Base-by-base conservation (phyloP, 2,888 invertebrate species). In the Smittia sp. region DNA sequence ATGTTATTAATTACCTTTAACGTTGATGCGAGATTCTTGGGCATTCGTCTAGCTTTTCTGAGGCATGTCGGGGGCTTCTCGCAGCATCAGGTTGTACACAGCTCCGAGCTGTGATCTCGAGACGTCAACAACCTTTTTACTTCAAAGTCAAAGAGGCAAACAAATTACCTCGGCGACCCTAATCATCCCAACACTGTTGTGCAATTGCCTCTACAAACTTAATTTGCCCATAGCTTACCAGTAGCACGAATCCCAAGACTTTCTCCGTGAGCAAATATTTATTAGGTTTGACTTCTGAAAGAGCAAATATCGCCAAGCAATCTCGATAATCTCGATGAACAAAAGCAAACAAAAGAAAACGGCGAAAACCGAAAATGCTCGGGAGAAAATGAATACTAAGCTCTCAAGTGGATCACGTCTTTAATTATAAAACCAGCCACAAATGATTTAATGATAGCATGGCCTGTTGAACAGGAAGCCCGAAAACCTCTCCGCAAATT, bases 391-490 rank as follows among this genome's bases (percentile, higher is more conserved):
- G 32, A n/a, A n/a, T n/a, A n/a, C 39, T 39, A 39, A 13, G 7
- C 7, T 7, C 13, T 39, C 13, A 9, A 39, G 13, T 39, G 13
- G 39, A 46, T 46, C 46, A 46, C 46, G 46, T 46, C 46, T 46
- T 46, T 46, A 46, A 46, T 46, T 46, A 15, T 32, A 32, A 32
- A 32, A 46, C 7, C 39, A 7, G 39, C 39, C 4, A 15, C 46
- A 46, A 46, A 46, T 46, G 46, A 46, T 46, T 46, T 46, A 46
- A 46, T 46, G 46, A 46, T 46, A 46, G 46, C 46, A 46, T 3
- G 32, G 32, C 32, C 6, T 11, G 15, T 46, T 46, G 32, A 32
- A 46, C 15, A 15, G 46, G 46, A 46, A 46, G 11, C 46, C 46
- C 15, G 11, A 46, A 46, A 46, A 46, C 46, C 46, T 15, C 13